Percentiles rank a stretch among this genome's conserved stretches.
phyloP scores from a whole-genome alignment of 2,888 invertebrate species.

The Heliconius cydno region DNA sequence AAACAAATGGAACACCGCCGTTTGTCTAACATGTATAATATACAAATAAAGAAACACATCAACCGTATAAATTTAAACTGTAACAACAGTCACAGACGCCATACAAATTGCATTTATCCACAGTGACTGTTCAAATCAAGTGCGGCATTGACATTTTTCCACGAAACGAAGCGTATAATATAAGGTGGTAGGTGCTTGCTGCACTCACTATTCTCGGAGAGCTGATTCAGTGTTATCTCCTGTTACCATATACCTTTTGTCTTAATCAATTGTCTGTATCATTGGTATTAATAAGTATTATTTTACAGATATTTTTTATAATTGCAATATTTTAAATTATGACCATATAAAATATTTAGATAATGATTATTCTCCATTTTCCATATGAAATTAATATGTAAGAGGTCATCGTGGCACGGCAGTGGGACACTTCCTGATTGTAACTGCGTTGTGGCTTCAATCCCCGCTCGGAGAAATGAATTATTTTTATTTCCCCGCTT shows the following conservation, averaged over 20 bases:
- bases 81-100: background rate
- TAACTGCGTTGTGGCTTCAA: too few relatives aligned
- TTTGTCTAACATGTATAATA: too few relatives aligned
- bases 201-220: slow-evolving; percentile 15
- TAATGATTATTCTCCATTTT: too few relatives aligned
- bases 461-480: background rate
- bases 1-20: too few relatives aligned
- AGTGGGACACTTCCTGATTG: too few relatives aligned
- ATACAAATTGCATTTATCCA: slow-evolving; percentile 8
- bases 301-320: too few relatives aligned
- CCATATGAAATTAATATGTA: too few relatives aligned
- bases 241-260: slow-evolving; percentile 37
- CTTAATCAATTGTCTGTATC: slow-evolving; percentile 36
- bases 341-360: too few relatives aligned
- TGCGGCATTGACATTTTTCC: slow-evolving; percentile 26
- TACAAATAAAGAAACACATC: background rate
- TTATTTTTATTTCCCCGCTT: background rate
- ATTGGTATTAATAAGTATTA: background rate
- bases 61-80: background rate
- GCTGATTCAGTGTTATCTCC: slow-evolving; percentile 31
- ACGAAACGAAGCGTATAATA: slow-evolving; percentile 27
- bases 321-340: too few relatives aligned
- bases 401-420: too few relatives aligned
- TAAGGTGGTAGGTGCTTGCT: background rate
- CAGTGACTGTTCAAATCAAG: slow-evolving; percentile 10